These are phyloP conservation scores for Augiades crinisus DNA, from an alignment of 2,888 invertebrate species.

Conservation along the genomic window DNA sequence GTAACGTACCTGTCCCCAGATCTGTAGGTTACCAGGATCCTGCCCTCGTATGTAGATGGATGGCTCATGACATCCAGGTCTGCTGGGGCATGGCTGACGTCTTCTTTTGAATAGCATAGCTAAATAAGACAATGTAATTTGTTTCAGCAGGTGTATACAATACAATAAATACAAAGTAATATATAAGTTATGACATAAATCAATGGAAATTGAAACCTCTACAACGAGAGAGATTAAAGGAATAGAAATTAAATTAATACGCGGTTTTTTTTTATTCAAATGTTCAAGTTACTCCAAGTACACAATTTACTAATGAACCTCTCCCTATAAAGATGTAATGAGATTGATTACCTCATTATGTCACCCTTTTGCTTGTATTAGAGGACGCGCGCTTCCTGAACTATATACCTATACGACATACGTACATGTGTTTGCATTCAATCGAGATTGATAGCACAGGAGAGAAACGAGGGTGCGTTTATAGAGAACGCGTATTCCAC, in stretches of 20 bases:
- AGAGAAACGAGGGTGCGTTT: slow-evolving; percentile 3
- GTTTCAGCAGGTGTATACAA: too few relatives aligned
- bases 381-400: slow-evolving; percentile 8
- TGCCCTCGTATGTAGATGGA: slow-evolving; percentile 55
- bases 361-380: slow-evolving; percentile 1
- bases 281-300: too few relatives aligned
- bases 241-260: too few relatives aligned
- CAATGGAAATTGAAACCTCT: too few relatives aligned
- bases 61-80: slow-evolving; percentile 52
- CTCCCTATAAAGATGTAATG: too few relatives aligned
- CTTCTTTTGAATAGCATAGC: slow-evolving; percentile 55
- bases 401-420: too few relatives aligned
- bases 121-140: too few relatives aligned
- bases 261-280: too few relatives aligned
- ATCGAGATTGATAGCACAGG: slow-evolving; percentile 16
- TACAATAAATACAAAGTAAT: too few relatives aligned
- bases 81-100: slow-evolving; percentile 45
- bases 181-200: too few relatives aligned
- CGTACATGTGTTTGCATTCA: slow-evolving; percentile 10
- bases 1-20: slow-evolving; percentile 27
- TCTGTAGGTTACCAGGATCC: slow-evolving; percentile 43
- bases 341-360: slow-evolving; percentile 2
- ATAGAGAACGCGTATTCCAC: background rate
- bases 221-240: too few relatives aligned
- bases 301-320: too few relatives aligned